Conservation (phyloP, 2,797 vertebrate species). For the Falco rusticolus region DNA sequence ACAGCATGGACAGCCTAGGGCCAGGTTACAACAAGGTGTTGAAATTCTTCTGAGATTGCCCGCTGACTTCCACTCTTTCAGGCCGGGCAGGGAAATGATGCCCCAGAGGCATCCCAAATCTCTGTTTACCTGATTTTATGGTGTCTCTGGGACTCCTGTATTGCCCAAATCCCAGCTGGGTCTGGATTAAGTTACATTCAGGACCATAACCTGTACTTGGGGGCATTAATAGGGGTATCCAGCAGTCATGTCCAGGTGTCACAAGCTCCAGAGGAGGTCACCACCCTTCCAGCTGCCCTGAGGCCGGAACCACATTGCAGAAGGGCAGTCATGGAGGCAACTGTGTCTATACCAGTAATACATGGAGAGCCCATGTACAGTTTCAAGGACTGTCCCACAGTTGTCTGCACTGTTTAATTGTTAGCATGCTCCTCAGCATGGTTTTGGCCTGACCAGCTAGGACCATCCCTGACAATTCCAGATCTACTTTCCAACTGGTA, state of each 20-base stretch:
- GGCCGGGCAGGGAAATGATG: neutral
- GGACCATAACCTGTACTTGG: accelerated
- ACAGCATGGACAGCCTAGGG: accelerated
- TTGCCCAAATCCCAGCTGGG: neutral
- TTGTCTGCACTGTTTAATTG: neutral
- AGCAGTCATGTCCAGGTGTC: neutral
- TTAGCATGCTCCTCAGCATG: accelerated
- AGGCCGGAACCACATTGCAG: neutral
- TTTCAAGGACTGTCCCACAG: neutral
- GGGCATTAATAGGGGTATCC: neutral
- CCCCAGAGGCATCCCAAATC: neutral
- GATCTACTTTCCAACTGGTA: neutral
- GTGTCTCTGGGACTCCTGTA: neutral
- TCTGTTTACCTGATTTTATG: neutral
- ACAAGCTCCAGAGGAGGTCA: neutral
- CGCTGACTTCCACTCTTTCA: neutral
- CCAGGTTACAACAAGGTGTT: neutral
- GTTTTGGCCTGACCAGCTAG: neutral
- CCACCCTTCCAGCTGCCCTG: neutral
- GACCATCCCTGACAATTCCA: neutral
- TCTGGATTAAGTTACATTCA: neutral
- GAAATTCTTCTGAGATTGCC: neutral
- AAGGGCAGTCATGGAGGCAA: neutral
- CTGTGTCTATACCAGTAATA: neutral
- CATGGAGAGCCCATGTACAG: neutral